These are phyloP conservation scores for Epiblema foenella DNA, from an alignment of 2,888 invertebrate species.

Conservation along the genomic window DNA sequence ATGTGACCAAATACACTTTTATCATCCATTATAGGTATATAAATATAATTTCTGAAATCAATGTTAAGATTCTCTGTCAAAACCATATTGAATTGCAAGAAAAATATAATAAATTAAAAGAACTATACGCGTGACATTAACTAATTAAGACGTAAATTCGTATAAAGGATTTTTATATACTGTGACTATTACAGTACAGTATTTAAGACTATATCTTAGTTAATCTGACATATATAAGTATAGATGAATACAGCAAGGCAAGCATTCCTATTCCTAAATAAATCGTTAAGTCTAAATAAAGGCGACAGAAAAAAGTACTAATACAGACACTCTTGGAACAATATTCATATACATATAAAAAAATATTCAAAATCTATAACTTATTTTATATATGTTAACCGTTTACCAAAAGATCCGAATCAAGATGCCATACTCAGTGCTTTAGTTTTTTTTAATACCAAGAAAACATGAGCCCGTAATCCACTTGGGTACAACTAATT, in stretches of 20 bases:
- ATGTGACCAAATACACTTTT: no score
- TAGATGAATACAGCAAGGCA: slow-evolving; percentile 37
- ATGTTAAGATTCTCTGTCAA: no score
- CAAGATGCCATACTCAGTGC: slow-evolving; percentile 15
- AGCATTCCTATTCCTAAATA: slow-evolving; percentile 38
- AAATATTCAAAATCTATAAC: slow-evolving; percentile 29
- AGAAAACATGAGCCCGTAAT: slow-evolving; percentile 16
- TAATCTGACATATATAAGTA: slow-evolving; percentile 14
- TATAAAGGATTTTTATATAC: slow-evolving; percentile 3
- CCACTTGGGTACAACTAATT: slow-evolving; percentile 27
- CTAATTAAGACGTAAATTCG: background rate
- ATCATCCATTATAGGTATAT: background rate
- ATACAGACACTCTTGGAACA: slow-evolving; percentile 22
- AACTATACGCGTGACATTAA: slow-evolving; percentile 7
- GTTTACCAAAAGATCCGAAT: slow-evolving; percentile 27
- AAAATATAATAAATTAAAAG: slow-evolving; percentile 17
- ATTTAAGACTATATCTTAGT: background rate
- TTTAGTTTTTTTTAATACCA: slow-evolving; percentile 1
- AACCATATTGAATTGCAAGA: slow-evolving; percentile 4
- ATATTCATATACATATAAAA: slow-evolving; percentile 15
- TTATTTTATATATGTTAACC: slow-evolving; percentile 17
- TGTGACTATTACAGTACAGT: slow-evolving; percentile 13
- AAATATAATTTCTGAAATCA: slow-evolving; percentile 12
- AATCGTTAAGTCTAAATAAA: slow-evolving; percentile 19
- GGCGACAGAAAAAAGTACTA: slow-evolving; percentile 25